A percentile compares a stretch with the other conserved stretches of the same genome.
Evolutionary conservation across 2,888 invertebrate species (phyloP).

Genomic region (Meghimatium bilineatum): DNA sequence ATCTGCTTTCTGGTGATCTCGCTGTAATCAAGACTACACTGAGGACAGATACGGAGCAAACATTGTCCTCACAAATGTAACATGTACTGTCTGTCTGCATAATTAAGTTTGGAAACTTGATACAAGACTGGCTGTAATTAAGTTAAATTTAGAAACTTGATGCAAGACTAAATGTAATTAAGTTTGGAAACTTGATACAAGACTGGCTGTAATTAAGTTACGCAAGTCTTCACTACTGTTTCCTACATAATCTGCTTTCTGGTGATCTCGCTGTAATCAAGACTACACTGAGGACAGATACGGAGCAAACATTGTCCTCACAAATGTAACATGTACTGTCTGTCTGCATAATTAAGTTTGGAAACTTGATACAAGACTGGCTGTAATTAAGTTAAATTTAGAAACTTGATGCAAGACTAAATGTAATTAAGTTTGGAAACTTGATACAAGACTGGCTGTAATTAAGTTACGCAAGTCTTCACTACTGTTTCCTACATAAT

Average conservation of each 20-base stretch:
- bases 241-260: constrained; percentile 39
- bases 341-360: too few species aligned
- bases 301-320: constrained; percentile 31
- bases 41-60: constrained; percentile 47
- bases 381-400: not conserved
- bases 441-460: constrained; percentile 22
- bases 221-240: constrained; percentile 28
- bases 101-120: constrained; percentile 24
- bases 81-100: too few species aligned
- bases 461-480: not conserved
- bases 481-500: constrained; percentile 36
- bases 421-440: constrained; percentile 14
- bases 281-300: constrained; percentile 44
- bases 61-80: not conserved
- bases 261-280: constrained; percentile 36
- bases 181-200: constrained; percentile 36
- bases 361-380: constrained; percentile 33
- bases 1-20: constrained; percentile 43
- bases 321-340: too few species aligned
- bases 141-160: too few species aligned
- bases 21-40: constrained; percentile 25
- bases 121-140: constrained; percentile 9
- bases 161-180: too few species aligned
- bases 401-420: constrained; percentile 34
- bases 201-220: not conserved